A percentile compares a stretch with the other conserved stretches of the same genome.
phyloP scores from a whole-genome alignment of 1,140 invertebrate species.

The Scaptomyza graminum region DNA sequence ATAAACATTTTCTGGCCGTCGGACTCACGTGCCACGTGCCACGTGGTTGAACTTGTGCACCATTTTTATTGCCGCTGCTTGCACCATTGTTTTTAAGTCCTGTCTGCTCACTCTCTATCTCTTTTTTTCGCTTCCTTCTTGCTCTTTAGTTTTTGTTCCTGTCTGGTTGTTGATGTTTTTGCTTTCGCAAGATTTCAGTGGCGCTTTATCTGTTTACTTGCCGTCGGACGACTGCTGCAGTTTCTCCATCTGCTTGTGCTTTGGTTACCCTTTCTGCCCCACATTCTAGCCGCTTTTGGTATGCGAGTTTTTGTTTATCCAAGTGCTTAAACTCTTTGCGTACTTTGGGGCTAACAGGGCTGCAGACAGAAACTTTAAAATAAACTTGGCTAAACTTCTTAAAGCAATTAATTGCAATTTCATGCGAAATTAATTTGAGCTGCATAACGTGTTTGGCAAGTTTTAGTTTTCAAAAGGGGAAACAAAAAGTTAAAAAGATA shows the following conservation, averaged over 20 bases:
- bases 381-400: conserved; percentile 68
- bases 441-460: conserved; percentile 69
- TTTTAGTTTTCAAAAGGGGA: conserved; percentile 29
- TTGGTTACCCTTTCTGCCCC: not conserved
- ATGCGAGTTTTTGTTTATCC: conserved; percentile 72
- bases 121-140: conserved; percentile 8
- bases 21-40: conserved; percentile 71
- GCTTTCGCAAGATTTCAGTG: conserved; percentile 66
- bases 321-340: conserved; percentile 69
- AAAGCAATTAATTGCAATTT: conserved; percentile 81
- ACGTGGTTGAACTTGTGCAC: conserved; percentile 77
- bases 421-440: conserved; percentile 80
- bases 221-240: conserved; percentile 18
- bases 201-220: conserved; percentile 65
- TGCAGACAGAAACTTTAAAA: conserved; percentile 63
- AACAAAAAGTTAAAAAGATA: conserved; percentile 18
- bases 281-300: conserved; percentile 1
- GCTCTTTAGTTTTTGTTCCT: conserved; percentile 42
- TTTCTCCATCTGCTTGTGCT: conserved; percentile 8
- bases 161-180: conserved; percentile 73
- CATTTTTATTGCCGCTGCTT: conserved; percentile 77
- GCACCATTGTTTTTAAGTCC: conserved; percentile 62
- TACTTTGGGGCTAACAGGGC: conserved; percentile 15
- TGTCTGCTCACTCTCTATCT: conserved; percentile 9
- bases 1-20: conserved; percentile 75